These are phyloP conservation scores for Urocitellus parryii DNA, from an alignment of 2,113 vertebrate species.

Conservation along the genomic window DNA sequence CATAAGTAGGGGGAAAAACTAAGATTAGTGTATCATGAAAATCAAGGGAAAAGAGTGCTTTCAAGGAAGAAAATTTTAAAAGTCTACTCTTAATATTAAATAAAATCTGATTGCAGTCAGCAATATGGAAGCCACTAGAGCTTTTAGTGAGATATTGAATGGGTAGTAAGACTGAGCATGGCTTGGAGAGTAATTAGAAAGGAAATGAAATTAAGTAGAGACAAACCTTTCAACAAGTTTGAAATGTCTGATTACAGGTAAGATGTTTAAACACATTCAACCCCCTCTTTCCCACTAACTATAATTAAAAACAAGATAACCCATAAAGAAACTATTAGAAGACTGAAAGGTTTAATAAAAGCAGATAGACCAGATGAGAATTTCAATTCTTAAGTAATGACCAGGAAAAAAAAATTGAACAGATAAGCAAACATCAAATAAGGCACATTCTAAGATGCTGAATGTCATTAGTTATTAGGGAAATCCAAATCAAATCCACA, in stretches of 20 bases:
- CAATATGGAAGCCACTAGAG: not conserved
- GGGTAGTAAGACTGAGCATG: not conserved
- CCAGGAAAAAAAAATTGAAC: not conserved
- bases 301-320: not conserved
- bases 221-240: not conserved
- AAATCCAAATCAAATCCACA: not conserved
- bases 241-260: not conserved
- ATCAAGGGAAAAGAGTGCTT: not conserved
- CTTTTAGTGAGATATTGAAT: not conserved
- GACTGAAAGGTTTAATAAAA: not conserved
- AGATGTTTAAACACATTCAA: not conserved
- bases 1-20: not conserved
- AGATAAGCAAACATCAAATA: not conserved
- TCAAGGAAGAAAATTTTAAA: not conserved
- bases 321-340: not conserved
- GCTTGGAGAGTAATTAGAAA: not conserved
- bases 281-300: not conserved
- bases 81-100: conserved; percentile 34
- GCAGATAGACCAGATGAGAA: not conserved
- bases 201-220: not conserved
- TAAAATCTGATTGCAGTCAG: not conserved
- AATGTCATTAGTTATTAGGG: not conserved
- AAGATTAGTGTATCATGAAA: not conserved
- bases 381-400: not conserved
- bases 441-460: conserved; percentile 1